Evolutionary conservation across 1,140 invertebrate species (phyloP).

Genomic region (Drosophila erecta): DNA sequence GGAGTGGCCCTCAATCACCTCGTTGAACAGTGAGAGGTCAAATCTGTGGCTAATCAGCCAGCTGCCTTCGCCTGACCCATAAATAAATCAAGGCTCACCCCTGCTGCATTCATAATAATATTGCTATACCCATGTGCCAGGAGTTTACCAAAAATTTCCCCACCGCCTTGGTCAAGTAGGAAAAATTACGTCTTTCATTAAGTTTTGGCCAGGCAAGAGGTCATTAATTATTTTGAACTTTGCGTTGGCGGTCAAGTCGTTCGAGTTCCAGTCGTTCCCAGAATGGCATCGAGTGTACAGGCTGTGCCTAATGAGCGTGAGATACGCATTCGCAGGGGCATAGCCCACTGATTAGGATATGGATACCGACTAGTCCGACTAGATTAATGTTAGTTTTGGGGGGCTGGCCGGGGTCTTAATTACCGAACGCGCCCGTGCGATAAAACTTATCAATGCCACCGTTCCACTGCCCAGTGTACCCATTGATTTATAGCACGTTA

Average conservation of each 20-base stretch:
- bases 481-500: slow-evolving; percentile 77
- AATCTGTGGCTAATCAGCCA: slow-evolving; percentile 70
- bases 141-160: neutral
- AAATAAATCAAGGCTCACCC: slow-evolving; percentile 72
- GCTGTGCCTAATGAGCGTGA: slow-evolving; percentile 81
- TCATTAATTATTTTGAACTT: slow-evolving; percentile 83
- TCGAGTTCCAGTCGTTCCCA: neutral
- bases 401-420: slow-evolving; percentile 53
- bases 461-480: slow-evolving; percentile 14
- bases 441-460: slow-evolving; percentile 74
- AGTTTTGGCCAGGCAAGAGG: slow-evolving; percentile 69
- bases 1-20: slow-evolving; percentile 64
- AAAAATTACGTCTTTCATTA: slow-evolving; percentile 82
- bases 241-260: slow-evolving; percentile 67
- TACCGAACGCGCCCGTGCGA: slow-evolving; percentile 77
- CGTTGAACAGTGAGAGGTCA: slow-evolving; percentile 45
- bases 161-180: too few species aligned
- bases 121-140: neutral
- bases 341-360: slow-evolving; percentile 46
- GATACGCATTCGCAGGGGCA: slow-evolving; percentile 59
- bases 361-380: slow-evolving; percentile 25
- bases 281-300: slow-evolving; percentile 49
- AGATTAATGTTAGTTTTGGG: slow-evolving; percentile 76
- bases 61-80: slow-evolving; percentile 57
- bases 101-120: slow-evolving; percentile 50